Evolutionary conservation across 2,113 vertebrate species (phyloP), one percentile per base, ranked within the genome.

Genomic region (Hippocampus comes): DNA sequence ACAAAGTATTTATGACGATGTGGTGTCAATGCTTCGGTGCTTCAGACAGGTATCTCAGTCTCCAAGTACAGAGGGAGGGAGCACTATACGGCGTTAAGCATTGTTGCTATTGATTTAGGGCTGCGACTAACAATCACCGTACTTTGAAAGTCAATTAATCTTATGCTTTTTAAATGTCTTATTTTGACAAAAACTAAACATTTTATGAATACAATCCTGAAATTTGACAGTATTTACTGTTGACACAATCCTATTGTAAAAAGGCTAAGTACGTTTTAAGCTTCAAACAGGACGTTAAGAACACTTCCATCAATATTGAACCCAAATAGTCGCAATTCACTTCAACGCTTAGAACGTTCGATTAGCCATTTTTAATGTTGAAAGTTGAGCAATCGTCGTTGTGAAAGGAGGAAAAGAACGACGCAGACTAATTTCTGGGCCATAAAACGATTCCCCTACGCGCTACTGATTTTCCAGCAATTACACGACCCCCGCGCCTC

Each of bases 361-460:
- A 20, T 60, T 30, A 18, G 11, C 27, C 27, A 34, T 20, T 14
- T 25, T 59, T 59, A 6, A 23, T 14, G 3, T 2, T 17, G n/a
- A 23, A 65, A 12, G 18, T 34, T 46, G 46, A 27, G 14, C 43
- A 27, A 25, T 48, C 17, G 23, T 27, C 15, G 11, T 9, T 25
- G 42, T 25, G 63, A 10, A 11, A 38, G 34, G 34, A 38, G 34
- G 20, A 42, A n/a, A 46, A 25, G 14, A 14, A 25, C 5, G 64
- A 21, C 12, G 12, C 15, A 1, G 64, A 27, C 42, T 48, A 9
- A 9, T 46, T 48, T 10, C 64, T 66, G 64, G 43, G 49, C 12
- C 0, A 18, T 1, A 18, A 3, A 3, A 17, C 1, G 1, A 9
- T 2, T 15, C 3, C 43, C 11, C 4, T 7, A 23, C 2, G 9